Base-by-base conservation (phyloP, 2,113 vertebrate genomes). In the Oxyura jamaicensis region DNA sequence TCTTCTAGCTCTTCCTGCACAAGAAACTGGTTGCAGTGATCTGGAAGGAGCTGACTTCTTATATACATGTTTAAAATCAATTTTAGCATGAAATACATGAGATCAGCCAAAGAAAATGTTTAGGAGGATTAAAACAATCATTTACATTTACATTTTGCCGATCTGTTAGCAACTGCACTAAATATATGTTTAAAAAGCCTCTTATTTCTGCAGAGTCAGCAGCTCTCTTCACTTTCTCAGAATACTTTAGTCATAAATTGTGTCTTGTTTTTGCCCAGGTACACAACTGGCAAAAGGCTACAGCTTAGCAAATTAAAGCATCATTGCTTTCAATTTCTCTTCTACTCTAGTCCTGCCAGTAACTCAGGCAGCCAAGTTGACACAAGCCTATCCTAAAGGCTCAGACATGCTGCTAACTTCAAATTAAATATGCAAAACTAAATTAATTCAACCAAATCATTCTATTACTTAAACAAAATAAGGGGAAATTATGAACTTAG, bases 41-140 rank as follows among this genome's bases (percentile, higher is more conserved):
- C 63, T 56, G 22, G 56, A 94, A 79, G 23, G 21, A 71, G 18
- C 25, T 86, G 50, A 53, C 31, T 71, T 53, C 31, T 93, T 90
- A 41, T 48, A 72, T 58, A 79, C 44, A 88, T 23, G 10, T 68
- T 88, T 81, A 59, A 87, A 76, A 88, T 73, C 59, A 76, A 62
- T 97, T 93, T 91, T 59, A 67, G 29, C 62, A 69, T n/a, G 31
- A 95, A 94, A 88, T 85, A 83, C 60, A 69, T 21, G 19, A 91
- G 53, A 86, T 66, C 18, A 67, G 88, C 42, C 56, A 74, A 95
- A 86, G 33, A 91, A 97, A 97, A 91, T 80, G 23, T 94, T 90
- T 75, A 95, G 50, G 35, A 82, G 80, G 48, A 91, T 90, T 94
- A 88, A 93, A 96, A 84, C 11, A 92, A 92, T 66, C 29, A 78